Evolutionary conservation across 53 echinoderm and acorn worm genomes (phyloP).

Genomic region (Astropecten irregularis): DNA sequence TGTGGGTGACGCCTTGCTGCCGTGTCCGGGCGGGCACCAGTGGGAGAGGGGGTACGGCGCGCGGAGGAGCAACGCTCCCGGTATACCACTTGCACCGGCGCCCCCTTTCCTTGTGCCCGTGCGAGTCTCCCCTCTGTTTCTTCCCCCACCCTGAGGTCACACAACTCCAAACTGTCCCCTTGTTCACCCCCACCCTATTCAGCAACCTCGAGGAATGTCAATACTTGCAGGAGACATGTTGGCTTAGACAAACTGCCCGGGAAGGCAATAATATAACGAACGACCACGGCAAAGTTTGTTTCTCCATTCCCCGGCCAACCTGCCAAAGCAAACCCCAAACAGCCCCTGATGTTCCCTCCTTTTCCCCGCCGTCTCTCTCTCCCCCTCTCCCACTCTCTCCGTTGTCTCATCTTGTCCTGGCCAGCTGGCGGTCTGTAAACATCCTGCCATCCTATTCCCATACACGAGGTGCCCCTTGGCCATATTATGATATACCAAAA

Average conservation of each 20-base stretch:
- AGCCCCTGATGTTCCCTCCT: not conserved
- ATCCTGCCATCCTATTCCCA: slow-evolving; percentile 2
- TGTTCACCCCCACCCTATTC: slow-evolving; percentile 5
- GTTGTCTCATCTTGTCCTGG: slow-evolving; percentile 17
- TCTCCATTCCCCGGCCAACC: slow-evolving; percentile 23
- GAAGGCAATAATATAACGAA: slow-evolving; percentile 4
- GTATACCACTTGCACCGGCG: slow-evolving; percentile 11
- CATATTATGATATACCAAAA: too few relatives aligned
- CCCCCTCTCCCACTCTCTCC: too few relatives aligned
- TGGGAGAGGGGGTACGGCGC: slow-evolving; percentile 8
- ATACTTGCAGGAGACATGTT: too few relatives aligned
- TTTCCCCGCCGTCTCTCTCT: not conserved
- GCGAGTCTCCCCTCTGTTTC: not conserved
- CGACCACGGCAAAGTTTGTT: not conserved
- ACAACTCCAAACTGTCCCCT: slow-evolving; percentile 32
- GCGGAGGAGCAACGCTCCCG: slow-evolving; percentile 36
- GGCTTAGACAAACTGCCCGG: not conserved
- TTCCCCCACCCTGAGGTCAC: too few relatives aligned
- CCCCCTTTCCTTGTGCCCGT: not conserved
- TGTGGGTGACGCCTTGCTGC: slow-evolving; percentile 21
- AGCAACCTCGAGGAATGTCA: slow-evolving; percentile 26
- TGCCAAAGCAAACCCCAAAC: slow-evolving; percentile 19
- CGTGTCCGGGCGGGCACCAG: slow-evolving; percentile 21
- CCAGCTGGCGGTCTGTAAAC: slow-evolving; percentile 52
- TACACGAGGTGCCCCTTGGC: slow-evolving; percentile 8